Evolutionary conservation across 2,797 vertebrate genomes (phyloP).

Genomic region (Protonibea diacanthus): DNA sequence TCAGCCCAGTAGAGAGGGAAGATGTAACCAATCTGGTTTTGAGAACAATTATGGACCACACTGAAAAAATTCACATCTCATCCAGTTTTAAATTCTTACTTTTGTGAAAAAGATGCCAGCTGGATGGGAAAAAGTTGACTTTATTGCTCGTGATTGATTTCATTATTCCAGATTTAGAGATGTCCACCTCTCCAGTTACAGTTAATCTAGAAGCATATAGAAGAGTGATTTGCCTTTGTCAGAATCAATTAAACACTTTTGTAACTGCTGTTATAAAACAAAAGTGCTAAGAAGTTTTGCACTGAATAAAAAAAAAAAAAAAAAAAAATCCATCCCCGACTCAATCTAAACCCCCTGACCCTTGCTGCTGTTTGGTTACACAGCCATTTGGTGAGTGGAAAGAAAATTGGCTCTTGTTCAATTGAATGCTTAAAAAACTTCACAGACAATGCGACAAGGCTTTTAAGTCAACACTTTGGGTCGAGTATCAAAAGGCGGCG

Average conservation of each 20-base stretch:
- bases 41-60: slow-evolving; percentile 42
- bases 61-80: slow-evolving; percentile 46
- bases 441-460: slow-evolving; percentile 53
- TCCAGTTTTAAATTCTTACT: slow-evolving; percentile 27
- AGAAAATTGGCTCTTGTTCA: slow-evolving; percentile 39
- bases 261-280: neutral
- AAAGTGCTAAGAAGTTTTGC: slow-evolving; percentile 4
- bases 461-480: slow-evolving; percentile 53
- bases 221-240: neutral
- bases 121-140: slow-evolving; percentile 9
- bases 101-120: slow-evolving; percentile 28
- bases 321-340: neutral
- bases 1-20: slow-evolving; percentile 42
- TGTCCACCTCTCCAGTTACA: slow-evolving; percentile 1
- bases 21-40: slow-evolving; percentile 57
- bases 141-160: neutral
- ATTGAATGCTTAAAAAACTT: slow-evolving; percentile 46
- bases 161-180: slow-evolving; percentile 16
- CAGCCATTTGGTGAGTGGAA: slow-evolving; percentile 39
- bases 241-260: slow-evolving; percentile 12
- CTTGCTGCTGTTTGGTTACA: slow-evolving; percentile 25
- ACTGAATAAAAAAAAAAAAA: neutral
- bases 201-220: neutral
- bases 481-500: slow-evolving; percentile 52
- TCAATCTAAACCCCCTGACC: slow-evolving; percentile 25